These are phyloP conservation scores for Pomatorhinus ruficollis DNA, from an alignment of 2,113 vertebrate species.

Conservation along the genomic window DNA sequence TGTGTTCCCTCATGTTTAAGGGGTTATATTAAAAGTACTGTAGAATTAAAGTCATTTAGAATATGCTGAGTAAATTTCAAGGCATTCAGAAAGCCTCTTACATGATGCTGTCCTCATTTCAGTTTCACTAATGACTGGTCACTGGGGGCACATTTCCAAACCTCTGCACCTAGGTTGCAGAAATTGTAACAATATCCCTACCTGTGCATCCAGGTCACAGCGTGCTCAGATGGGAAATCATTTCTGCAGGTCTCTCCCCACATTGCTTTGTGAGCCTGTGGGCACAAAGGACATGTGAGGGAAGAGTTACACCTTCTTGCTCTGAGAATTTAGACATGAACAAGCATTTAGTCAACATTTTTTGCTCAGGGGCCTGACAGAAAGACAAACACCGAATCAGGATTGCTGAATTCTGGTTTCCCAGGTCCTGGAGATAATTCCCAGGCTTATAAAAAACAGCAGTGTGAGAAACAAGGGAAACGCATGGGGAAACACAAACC, in stretches of 20 bases:
- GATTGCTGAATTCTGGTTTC: background rate
- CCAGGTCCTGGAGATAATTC: background rate
- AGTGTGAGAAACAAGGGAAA: background rate
- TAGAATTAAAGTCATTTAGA: constrained; percentile 57
- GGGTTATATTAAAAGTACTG: constrained; percentile 55
- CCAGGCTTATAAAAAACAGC: background rate
- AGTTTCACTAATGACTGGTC: background rate
- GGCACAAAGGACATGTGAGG: background rate
- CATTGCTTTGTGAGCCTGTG: background rate
- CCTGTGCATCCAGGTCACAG: constrained; percentile 17
- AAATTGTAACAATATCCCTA: background rate
- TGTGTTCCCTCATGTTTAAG: constrained; percentile 71
- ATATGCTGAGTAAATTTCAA: constrained; percentile 54
- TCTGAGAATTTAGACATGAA: background rate
- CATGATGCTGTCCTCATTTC: constrained; percentile 44
- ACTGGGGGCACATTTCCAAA: constrained; percentile 39
- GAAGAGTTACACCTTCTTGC: background rate
- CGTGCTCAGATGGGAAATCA: background rate
- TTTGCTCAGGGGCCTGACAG: background rate
- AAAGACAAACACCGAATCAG: background rate
- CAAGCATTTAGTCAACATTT: background rate
- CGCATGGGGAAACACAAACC: background rate
- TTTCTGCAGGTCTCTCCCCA: background rate
- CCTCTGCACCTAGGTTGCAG: constrained; percentile 28
- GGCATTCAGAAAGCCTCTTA: constrained; percentile 19